Evolutionary conservation across 2,797 vertebrate genomes (phyloP).

Genomic region (Periophthalmus magnuspinnatus): DNA sequence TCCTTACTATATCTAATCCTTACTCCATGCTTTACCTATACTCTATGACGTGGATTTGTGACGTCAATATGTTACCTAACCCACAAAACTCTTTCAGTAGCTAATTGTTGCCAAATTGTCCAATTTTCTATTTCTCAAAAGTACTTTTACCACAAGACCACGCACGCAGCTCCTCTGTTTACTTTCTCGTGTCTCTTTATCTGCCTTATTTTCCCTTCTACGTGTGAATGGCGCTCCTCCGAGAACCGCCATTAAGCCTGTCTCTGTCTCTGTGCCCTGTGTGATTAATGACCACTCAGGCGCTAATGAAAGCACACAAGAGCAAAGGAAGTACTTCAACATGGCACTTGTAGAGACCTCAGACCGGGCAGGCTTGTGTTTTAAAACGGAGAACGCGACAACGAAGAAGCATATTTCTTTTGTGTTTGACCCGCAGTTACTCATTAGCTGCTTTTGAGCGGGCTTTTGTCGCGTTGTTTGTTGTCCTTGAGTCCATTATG

Average conservation of each 20-base stretch:
- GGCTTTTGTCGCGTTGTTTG: slow-evolving; percentile 55
- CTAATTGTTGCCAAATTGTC: not conserved
- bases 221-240: slow-evolving; percentile 17
- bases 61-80: too few relatives aligned
- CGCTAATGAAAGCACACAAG: slow-evolving; percentile 66
- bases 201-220: slow-evolving; percentile 13
- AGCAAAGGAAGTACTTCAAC: slow-evolving; percentile 62
- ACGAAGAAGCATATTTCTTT: slow-evolving; percentile 41
- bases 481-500: slow-evolving; percentile 65
- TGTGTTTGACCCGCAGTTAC: slow-evolving; percentile 70
- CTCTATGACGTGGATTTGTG: too few relatives aligned
- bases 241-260: slow-evolving; percentile 38
- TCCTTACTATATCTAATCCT: too few relatives aligned
- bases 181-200: slow-evolving; percentile 13
- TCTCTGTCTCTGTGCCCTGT: slow-evolving; percentile 37
- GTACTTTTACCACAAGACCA: not conserved
- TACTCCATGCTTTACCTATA: too few relatives aligned
- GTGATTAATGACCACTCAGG: slow-evolving; percentile 73
- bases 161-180: not conserved
- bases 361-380: slow-evolving; percentile 23
- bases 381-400: not conserved
- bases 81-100: not conserved
- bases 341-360: slow-evolving; percentile 49
- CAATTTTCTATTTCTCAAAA: not conserved
- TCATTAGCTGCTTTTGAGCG: slow-evolving; percentile 68